Base-by-base conservation (phyloP, 1,140 invertebrate genomes). In the Papilio xuthus region DNA sequence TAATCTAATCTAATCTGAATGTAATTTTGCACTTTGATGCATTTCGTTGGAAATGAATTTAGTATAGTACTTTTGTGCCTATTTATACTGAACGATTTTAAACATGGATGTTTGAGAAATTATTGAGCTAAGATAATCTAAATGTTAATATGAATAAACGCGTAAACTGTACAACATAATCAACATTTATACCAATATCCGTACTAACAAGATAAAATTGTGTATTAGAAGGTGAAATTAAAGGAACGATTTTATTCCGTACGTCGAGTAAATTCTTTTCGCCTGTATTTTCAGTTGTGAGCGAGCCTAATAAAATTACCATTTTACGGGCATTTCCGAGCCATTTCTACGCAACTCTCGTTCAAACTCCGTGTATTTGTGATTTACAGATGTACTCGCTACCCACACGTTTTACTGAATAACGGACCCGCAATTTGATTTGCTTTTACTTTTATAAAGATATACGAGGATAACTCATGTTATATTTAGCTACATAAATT, bases 291-390 rank as follows among this genome's bases (percentile, higher is more conserved):
- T 67, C 60, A 67, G 60, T 67, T 67, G 56, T 60, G 56, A 4
- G 26, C 18, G 60, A 67, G 26, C 26, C 26, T 67, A 67, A 67
- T 67, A 67, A 67, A 67, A 67, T 67, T 67, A 67, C 60, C 60
- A 67, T 67, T 67, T 67, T 67, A 67, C 60, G 56, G 56, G 60
- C 26, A 23, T 67, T 67, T 67, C 60, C 60, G 26, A 26, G 26
- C 60, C 60, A 67, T 67, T 67, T 67, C 60, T 67, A 67, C 60
- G 26, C 26, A 6, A 28, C 60, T 67, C 60, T 12, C 60, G 60
- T 28, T 28, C 60, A 67, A 28, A 28, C 60, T 15, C 26, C 47
- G 15, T 67, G 60, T 67, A 63, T 28, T 15, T 28, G 60, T 67
- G 60, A 67, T 67, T 67, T 67, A 67, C 60, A 67, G 26, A 67